Percentiles rank a stretch among this genome's conserved stretches.
Conservation (phyloP, 2,113 vertebrate species). For the Pholis gunnellus region DNA sequence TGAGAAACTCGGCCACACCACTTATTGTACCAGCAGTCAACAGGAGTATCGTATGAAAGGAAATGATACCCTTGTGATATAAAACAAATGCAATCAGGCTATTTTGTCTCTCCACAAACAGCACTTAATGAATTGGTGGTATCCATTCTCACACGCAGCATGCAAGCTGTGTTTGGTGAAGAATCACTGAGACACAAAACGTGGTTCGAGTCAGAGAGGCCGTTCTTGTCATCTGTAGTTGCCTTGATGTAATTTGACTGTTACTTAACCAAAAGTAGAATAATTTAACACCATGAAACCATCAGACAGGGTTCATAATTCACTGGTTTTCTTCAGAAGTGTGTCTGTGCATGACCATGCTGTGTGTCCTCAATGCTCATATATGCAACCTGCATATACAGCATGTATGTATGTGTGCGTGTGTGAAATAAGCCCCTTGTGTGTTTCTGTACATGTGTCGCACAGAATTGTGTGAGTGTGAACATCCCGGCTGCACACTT, state of each 20-base stretch:
- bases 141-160: not conserved
- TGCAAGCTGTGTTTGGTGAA: conserved; percentile 1
- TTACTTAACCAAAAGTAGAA: conserved; percentile 13
- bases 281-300: not conserved
- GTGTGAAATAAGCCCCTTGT: conserved; percentile 1
- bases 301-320: not conserved
- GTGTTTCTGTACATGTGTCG: conserved; percentile 35
- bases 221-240: not conserved
- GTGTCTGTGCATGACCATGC: not conserved
- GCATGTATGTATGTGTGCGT: not conserved
- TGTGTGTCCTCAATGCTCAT: not conserved
- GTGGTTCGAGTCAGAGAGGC: not conserved
- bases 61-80: not conserved
- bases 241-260: not conserved
- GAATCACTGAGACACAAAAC: conserved; percentile 15
- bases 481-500: conserved; percentile 61
- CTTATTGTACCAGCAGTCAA: conserved; percentile 28
- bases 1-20: not conserved
- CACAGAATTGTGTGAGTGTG: conserved; percentile 30
- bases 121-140: not conserved
- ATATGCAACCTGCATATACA: not conserved
- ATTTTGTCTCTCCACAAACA: conserved; percentile 2
- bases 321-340: not conserved
- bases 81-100: conserved; percentile 1
- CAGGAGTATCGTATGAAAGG: conserved; percentile 4